These are phyloP conservation scores for Ambastaia sidthimunki DNA, from an alignment of 2,797 vertebrate genomes.

Conservation along the genomic window DNA sequence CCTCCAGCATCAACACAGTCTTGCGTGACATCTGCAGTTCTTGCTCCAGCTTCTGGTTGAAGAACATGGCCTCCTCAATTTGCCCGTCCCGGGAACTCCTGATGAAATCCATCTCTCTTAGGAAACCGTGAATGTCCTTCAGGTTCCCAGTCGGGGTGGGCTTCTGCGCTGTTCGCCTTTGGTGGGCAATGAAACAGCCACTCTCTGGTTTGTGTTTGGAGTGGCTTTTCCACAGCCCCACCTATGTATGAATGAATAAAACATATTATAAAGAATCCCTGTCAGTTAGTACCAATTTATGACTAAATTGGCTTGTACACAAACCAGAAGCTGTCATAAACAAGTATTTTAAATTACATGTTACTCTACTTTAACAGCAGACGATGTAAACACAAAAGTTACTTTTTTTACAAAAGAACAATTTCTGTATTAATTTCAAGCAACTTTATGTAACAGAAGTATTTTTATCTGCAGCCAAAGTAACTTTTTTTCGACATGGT, in stretches of 20 bases:
- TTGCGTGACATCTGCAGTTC: constrained; percentile 83
- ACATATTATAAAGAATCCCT: not conserved
- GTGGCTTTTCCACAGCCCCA: constrained; percentile 90
- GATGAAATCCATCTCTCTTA: constrained; percentile 81
- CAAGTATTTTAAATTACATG: no score
- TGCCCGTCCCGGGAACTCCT: constrained; percentile 79
- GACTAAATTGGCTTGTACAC: not conserved
- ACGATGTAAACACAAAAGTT: no score
- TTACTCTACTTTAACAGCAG: no score
- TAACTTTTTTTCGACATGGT: no score
- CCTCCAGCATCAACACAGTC: constrained; percentile 78
- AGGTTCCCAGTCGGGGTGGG: constrained; percentile 58
- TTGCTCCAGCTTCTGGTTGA: constrained; percentile 82
- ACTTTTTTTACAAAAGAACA: no score
- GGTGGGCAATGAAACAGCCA: constrained; percentile 73
- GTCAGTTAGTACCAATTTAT: not conserved
- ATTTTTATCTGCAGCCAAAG: no score
- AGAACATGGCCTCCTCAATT: constrained; percentile 80
- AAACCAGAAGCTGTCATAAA: no score
- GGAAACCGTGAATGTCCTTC: constrained; percentile 78
- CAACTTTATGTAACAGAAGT: no score
- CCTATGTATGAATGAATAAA: constrained; percentile 69
- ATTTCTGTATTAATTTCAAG: no score
- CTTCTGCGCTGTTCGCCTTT: constrained; percentile 65
- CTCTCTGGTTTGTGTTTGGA: constrained; percentile 78